A percentile compares a stretch with the other conserved stretches of the same genome.
Conservation (phyloP, 2,113 vertebrate species). For the Telmatochromis brichardi region DNA sequence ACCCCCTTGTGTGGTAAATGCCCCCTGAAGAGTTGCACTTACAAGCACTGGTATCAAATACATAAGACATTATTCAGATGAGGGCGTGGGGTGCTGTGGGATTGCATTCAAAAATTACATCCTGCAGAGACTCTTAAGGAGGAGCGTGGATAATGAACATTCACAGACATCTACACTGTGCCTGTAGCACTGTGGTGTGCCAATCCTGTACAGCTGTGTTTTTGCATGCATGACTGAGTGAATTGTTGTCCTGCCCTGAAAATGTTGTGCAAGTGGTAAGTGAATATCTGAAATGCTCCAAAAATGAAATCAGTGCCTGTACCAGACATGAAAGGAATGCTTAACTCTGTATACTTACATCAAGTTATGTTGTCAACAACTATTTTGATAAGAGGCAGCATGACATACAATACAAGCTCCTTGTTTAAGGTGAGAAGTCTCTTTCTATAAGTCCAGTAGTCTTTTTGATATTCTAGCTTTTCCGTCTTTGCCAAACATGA, state of each 20-base stretch:
- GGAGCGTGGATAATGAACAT: slow-evolving; percentile 35
- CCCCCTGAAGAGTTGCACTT: slow-evolving; percentile 5
- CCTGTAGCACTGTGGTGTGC: background rate
- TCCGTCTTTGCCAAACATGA: background rate
- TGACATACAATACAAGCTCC: background rate
- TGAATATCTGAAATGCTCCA: background rate
- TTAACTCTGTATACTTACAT: background rate
- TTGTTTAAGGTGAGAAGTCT: background rate
- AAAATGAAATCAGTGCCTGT: background rate
- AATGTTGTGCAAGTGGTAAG: background rate
- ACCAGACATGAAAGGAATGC: background rate
- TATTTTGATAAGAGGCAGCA: background rate
- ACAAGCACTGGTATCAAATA: slow-evolving; percentile 18
- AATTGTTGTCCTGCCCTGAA: background rate
- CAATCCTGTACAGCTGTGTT: background rate
- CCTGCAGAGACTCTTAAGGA: slow-evolving; percentile 9
- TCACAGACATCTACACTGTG: background rate
- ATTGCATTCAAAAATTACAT: slow-evolving; percentile 6
- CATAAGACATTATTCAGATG: slow-evolving; percentile 16
- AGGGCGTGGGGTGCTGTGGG: background rate
- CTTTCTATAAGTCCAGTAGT: background rate
- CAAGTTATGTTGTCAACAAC: background rate
- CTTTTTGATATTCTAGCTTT: background rate
- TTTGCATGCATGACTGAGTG: background rate
- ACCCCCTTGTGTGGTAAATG: background rate